phyloP scores from a whole-genome alignment of 2,888 invertebrate genomes.

The Shargacucullia verbasci region DNA sequence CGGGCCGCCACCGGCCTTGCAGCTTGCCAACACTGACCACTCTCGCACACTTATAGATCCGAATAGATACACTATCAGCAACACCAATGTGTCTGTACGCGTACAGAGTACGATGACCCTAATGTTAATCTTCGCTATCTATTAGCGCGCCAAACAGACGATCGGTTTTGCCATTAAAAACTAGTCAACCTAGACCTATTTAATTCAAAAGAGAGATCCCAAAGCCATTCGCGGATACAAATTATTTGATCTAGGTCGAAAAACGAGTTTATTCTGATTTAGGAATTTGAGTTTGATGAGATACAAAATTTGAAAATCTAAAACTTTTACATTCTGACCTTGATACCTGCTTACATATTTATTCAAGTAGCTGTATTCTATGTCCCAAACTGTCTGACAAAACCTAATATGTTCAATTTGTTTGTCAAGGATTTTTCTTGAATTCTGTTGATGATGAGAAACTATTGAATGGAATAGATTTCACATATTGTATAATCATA shows the following conservation, averaged over 20 bases:
- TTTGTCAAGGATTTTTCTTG: slow-evolving; percentile 18
- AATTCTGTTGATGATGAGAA: slow-evolving; percentile 6
- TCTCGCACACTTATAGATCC: slow-evolving; percentile 77
- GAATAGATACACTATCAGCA: slow-evolving; percentile 70
- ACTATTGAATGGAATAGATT: slow-evolving; percentile 32
- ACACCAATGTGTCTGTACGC: slow-evolving; percentile 66
- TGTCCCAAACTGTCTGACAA: background rate
- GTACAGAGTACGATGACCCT: slow-evolving; percentile 69
- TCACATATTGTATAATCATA: slow-evolving; percentile 13
- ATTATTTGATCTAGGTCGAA: slow-evolving; percentile 6
- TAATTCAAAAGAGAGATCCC: slow-evolving; percentile 13
- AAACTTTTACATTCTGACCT: slow-evolving; percentile 18
- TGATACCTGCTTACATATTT: slow-evolving; percentile 23
- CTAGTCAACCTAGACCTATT: slow-evolving; percentile 12
- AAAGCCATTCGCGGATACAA: slow-evolving; percentile 1
- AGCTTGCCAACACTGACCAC: slow-evolving; percentile 85
- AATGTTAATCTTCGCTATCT: slow-evolving; percentile 54
- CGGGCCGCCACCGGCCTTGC: slow-evolving; percentile 85
- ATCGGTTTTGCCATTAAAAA: slow-evolving; percentile 27
- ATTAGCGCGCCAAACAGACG: slow-evolving; percentile 22
- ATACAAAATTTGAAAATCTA: background rate
- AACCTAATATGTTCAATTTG: slow-evolving; percentile 7
- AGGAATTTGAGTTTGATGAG: background rate
- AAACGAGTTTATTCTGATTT: slow-evolving; percentile 1
- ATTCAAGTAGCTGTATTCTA: slow-evolving; percentile 17